phyloP scores from a whole-genome alignment of 2,888 invertebrate genomes.

The Mythimna vitellina region DNA sequence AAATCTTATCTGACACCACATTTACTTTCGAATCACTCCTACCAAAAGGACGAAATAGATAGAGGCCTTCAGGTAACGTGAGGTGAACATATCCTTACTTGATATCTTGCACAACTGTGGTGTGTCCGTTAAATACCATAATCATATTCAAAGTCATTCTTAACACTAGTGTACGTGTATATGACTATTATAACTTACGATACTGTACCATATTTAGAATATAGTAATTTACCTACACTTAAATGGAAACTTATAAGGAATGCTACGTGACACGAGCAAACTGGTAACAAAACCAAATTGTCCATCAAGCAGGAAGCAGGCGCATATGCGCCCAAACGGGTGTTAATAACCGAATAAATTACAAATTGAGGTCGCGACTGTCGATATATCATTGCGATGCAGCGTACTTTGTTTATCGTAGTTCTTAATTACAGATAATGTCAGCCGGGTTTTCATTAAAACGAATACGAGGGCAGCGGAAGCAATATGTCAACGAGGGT shows the following conservation, averaged over 20 bases:
- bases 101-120: background rate
- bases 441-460: constrained; percentile 45
- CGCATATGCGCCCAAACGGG: constrained; percentile 43
- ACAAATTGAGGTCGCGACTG: constrained; percentile 11
- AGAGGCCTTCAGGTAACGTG: background rate
- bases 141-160: constrained; percentile 1
- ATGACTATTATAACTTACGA: constrained; percentile 2
- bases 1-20: no score
- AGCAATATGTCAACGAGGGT: constrained; percentile 46
- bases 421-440: constrained; percentile 48
- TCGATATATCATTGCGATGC: constrained; percentile 32
- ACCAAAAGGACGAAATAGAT: no score
- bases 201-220: background rate
- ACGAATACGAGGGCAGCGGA: constrained; percentile 43
- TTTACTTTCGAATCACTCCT: no score
- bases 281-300: constrained; percentile 64
- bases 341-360: constrained; percentile 44
- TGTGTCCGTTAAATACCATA: constrained; percentile 2
- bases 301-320: constrained; percentile 47
- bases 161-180: background rate
- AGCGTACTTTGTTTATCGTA: constrained; percentile 18
- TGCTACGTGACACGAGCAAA: constrained; percentile 59
- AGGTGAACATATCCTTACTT: background rate
- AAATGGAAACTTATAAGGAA: constrained; percentile 3
- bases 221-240: background rate